Evolutionary conservation across 2,888 invertebrate genomes (phyloP).

Genomic region (Drosophila barbarae): DNA sequence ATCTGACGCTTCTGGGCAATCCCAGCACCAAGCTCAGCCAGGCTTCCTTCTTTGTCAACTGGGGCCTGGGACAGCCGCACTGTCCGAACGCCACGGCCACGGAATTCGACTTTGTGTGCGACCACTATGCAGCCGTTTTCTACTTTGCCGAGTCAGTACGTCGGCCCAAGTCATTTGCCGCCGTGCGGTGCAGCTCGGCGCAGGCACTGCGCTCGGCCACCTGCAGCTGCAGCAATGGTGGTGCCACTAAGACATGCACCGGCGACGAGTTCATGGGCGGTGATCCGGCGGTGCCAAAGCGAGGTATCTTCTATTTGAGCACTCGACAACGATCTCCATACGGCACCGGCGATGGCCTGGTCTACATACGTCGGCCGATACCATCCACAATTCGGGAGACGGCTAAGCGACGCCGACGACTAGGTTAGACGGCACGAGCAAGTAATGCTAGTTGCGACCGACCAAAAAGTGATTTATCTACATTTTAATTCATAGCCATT

Average conservation of each 20-base stretch:
- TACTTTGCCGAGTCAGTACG: constrained; percentile 76
- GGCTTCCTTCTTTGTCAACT: constrained; percentile 79
- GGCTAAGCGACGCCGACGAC: constrained; percentile 27
- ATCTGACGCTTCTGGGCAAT: constrained; percentile 74
- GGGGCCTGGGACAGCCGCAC: constrained; percentile 78
- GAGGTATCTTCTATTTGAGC: constrained; percentile 73
- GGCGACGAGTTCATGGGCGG: constrained; percentile 75
- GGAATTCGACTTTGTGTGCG: constrained; percentile 73
- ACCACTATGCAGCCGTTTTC: constrained; percentile 72
- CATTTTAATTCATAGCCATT: constrained; percentile 6
- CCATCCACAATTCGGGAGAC: constrained; percentile 57
- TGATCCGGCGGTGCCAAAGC: constrained; percentile 73
- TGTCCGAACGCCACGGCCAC: constrained; percentile 76
- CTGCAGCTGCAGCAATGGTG: constrained; percentile 53
- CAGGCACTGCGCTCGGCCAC: constrained; percentile 39
- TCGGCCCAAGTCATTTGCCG: constrained; percentile 65
- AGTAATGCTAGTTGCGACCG: background rate
- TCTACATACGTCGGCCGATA: constrained; percentile 56
- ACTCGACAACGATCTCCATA: constrained; percentile 60
- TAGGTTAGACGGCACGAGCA: background rate
- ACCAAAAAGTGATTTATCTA: constrained; percentile 33
- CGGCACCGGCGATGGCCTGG: constrained; percentile 62
- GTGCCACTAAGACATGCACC: constrained; percentile 42
- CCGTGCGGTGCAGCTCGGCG: constrained; percentile 57
- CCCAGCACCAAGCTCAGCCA: constrained; percentile 73